phyloP scores from a whole-genome alignment of 2,113 vertebrate species.

The Sminthopsis crassicaudata region DNA sequence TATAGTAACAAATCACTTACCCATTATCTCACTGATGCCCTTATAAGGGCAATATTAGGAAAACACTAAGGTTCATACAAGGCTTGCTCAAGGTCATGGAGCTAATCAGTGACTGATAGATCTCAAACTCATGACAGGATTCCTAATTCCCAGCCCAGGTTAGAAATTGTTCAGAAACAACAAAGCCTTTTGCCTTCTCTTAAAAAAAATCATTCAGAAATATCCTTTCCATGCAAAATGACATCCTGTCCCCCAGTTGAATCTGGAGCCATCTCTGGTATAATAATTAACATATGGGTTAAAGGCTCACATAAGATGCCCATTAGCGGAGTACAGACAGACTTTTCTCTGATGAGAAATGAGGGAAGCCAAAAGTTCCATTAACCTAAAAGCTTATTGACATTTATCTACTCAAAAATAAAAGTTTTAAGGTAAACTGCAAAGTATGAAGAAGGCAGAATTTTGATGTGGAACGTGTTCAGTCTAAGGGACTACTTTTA shows the following conservation, averaged over 20 bases:
- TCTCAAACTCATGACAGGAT: background rate
- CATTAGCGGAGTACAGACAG: conserved; percentile 69
- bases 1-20: background rate
- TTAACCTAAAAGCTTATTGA: conserved; percentile 62
- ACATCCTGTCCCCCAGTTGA: conserved; percentile 66
- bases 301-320: conserved; percentile 61
- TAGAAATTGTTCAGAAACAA: background rate
- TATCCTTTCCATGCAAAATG: conserved; percentile 54
- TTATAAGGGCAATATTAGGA: background rate
- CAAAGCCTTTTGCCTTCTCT: background rate
- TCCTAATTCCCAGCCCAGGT: background rate
- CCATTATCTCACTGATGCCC: background rate
- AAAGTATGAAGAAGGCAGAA: conserved; percentile 20
- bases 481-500: background rate
- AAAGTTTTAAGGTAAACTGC: conserved; percentile 23
- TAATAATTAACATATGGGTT: conserved; percentile 81
- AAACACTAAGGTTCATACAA: conserved; percentile 24
- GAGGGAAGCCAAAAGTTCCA: conserved; percentile 55
- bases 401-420: conserved; percentile 46
- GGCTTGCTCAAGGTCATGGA: background rate
- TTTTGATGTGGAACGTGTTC: background rate
- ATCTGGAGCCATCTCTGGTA: conserved; percentile 78
- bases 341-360: conserved; percentile 66
- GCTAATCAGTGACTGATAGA: background rate
- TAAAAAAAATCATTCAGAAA: conserved; percentile 40